phyloP scores from a whole-genome alignment of 2,888 invertebrate genomes.

The Torymus aiolomorphi region DNA sequence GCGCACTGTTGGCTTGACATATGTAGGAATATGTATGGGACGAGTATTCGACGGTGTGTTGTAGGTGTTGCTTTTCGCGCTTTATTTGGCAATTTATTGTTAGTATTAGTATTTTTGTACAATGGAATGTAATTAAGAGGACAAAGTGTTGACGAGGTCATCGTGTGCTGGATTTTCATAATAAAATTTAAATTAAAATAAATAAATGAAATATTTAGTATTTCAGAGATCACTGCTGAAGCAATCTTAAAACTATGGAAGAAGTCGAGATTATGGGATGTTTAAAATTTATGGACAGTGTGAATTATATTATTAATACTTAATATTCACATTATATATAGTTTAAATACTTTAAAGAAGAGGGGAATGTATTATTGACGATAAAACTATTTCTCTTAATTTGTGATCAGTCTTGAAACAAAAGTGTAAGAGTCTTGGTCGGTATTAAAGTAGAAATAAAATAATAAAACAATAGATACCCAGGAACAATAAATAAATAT shows the following conservation, averaged over 20 bases:
- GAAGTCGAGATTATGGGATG: neutral
- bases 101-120: conserved; percentile 45
- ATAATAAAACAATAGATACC: conserved; percentile 37
- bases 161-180: neutral
- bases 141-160: conserved; percentile 16
- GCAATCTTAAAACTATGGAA: conserved; percentile 13
- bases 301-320: conserved; percentile 11
- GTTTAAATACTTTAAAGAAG: neutral
- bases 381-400: conserved; percentile 16
- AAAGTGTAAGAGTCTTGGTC: conserved; percentile 29
- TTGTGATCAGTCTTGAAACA: conserved; percentile 44
- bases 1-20: conserved; percentile 71
- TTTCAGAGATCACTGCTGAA: neutral
- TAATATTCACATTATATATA: too few relatives aligned
- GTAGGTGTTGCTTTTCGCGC: conserved; percentile 57
- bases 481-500: conserved; percentile 27
- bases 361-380: conserved; percentile 21
- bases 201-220: neutral
- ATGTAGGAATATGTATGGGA: conserved; percentile 72
- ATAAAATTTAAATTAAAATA: too few relatives aligned
- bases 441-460: conserved; percentile 22
- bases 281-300: neutral
- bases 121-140: conserved; percentile 29
- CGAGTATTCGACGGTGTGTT: conserved; percentile 64
- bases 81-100: conserved; percentile 51